phyloP scores from a whole-genome alignment of 2,888 invertebrate species.

The Parnassius orleans region DNA sequence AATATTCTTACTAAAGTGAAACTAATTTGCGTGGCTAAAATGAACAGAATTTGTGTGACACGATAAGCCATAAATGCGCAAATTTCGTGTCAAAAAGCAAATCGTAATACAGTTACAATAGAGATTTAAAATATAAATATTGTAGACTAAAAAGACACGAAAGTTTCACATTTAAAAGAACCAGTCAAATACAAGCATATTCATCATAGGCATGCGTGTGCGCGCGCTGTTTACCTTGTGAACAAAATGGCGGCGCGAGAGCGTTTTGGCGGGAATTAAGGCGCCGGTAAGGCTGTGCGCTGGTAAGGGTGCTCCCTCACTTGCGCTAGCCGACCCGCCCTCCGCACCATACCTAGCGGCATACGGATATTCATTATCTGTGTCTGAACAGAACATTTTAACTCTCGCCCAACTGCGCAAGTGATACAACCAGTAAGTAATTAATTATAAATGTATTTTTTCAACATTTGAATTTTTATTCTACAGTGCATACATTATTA shows the following conservation, averaged over 20 bases:
- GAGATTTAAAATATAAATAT: not conserved
- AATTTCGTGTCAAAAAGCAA: conserved; percentile 23
- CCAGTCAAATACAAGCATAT: conserved; percentile 49
- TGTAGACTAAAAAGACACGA: not conserved
- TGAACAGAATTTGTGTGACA: conserved; percentile 7
- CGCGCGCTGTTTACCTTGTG: conserved; percentile 78
- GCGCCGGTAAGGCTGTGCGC: conserved; percentile 90
- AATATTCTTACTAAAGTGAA: conserved; percentile 53
- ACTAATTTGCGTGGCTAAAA: conserved; percentile 14
- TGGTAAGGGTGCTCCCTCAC: conserved; percentile 98
- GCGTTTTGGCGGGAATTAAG: conserved; percentile 78
- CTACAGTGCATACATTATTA: too few species aligned
- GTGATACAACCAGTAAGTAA: conserved; percentile 30
- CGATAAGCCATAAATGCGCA: conserved; percentile 29
- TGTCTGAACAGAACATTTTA: conserved; percentile 43
- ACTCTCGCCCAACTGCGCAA: conserved; percentile 43
- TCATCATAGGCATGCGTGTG: conserved; percentile 59
- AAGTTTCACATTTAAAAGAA: conserved; percentile 14
- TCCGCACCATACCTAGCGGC: conserved; percentile 91
- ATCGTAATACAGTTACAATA: not conserved
- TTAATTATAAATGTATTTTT: too few species aligned
- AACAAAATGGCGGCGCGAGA: conserved; percentile 79
- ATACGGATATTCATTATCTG: conserved; percentile 71
- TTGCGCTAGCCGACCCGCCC: conserved; percentile 91
- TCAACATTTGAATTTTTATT: too few species aligned